These are phyloP conservation scores for Halocaridina rubra DNA, from an alignment of 2,888 invertebrate species.

Conservation along the genomic window DNA sequence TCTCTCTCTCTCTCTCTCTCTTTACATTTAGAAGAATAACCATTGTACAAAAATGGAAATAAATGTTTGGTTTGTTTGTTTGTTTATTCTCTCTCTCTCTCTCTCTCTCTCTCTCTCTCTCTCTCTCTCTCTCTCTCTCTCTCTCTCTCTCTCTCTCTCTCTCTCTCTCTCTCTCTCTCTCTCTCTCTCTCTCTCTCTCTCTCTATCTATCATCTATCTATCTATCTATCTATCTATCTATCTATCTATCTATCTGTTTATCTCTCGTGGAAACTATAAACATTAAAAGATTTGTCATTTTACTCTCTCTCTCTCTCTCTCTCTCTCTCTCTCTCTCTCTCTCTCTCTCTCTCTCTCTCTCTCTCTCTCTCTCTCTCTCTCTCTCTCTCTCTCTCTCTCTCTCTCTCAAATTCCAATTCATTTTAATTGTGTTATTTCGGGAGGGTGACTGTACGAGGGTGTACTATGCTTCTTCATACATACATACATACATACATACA, in stretches of 20 bases:
- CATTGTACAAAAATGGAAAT: too few species aligned
- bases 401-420: not conserved
- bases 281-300: not conserved
- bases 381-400: too few species aligned
- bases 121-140: not conserved
- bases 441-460: not conserved
- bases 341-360: not conserved
- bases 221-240: not conserved
- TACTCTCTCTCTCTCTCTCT: not conserved
- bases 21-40: too few species aligned
- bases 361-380: too few species aligned
- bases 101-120: not conserved
- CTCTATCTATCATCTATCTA: too few species aligned
- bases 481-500: not conserved
- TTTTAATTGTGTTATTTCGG: not conserved
- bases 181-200: not conserved
- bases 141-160: not conserved
- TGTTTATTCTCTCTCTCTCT: not conserved
- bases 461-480: not conserved
- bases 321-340: not conserved
- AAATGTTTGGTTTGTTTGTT: too few species aligned
- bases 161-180: not conserved
- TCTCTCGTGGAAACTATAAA: not conserved
- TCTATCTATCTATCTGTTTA: too few species aligned
- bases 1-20: too few species aligned